Percentiles rank a stretch among this genome's conserved stretches.
Conservation (phyloP, 2,888 invertebrate genomes). For the Nymphalis polychloros region DNA sequence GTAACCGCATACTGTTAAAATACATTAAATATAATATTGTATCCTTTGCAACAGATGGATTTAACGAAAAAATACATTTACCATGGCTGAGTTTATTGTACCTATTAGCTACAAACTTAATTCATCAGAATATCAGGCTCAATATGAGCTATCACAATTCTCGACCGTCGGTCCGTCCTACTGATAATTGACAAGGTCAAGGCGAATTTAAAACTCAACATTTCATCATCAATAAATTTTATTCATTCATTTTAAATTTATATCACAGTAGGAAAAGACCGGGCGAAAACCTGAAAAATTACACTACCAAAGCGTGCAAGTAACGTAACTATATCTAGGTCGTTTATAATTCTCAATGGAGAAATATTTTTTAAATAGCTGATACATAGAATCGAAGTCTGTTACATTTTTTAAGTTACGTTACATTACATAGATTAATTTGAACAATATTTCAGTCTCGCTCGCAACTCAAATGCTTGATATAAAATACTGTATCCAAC, state of each 20-base stretch:
- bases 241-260: conserved; percentile 57
- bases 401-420: conserved; percentile 58
- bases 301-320: conserved; percentile 75
- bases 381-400: conserved; percentile 57
- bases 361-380: conserved; percentile 51
- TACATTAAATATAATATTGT: conserved; percentile 62
- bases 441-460: conserved; percentile 80
- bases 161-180: conserved; percentile 68
- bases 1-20: conserved; percentile 61
- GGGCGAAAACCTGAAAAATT: conserved; percentile 80
- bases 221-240: conserved; percentile 49
- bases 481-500: conserved; percentile 77
- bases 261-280: conserved; percentile 79
- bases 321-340: conserved; percentile 68
- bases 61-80: conserved; percentile 57
- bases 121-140: conserved; percentile 75
- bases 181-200: conserved; percentile 68
- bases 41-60: conserved; percentile 61
- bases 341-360: conserved; percentile 56
- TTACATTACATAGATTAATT: conserved; percentile 65
- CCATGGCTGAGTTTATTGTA: conserved; percentile 70
- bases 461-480: conserved; percentile 75
- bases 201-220: conserved; percentile 59
- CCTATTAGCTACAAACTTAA: conserved; percentile 69
- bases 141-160: conserved; percentile 79